Base-by-base conservation (phyloP, 1,140 invertebrate genomes). In the Ylistrum balloti region DNA sequence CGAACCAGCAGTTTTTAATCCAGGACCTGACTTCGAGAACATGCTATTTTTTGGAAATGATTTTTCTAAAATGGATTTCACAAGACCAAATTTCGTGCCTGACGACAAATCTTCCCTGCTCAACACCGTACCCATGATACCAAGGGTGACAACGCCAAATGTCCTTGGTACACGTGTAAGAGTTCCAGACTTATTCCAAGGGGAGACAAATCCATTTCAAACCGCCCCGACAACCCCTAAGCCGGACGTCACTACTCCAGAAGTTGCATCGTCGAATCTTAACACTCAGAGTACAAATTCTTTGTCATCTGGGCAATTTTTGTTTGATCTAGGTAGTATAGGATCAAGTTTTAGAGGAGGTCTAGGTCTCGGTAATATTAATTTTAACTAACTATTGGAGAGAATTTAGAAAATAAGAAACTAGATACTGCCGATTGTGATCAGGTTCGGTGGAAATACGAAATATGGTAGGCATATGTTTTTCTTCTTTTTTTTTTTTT, bases 61-160 rank as follows among this genome's bases (percentile, higher is more conserved):
- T 74, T 74, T 74, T 74, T 74, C 56, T 28, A 74, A 74, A 74
- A 74, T 74, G 56, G 56, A 74, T 74, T 74, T 74, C 22, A 74
- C 56, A 5, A 74, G 56, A 74, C 0, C 2, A 28, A n/a, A 74
- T 74, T 0, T 28, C 28, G n/a, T 5, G 28, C n/a, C 22, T 74
- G n/a, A 74, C n/a, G 56, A n/a, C 22, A 74, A 74, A 28, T n/a
- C 22, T 17, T 74, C 56, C 0, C 56, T 74, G 20, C 28, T 74
- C 5, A 74, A 74, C 11, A 74, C 56, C 28, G 56, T 74, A 3
- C 56, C 56, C 1, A 74, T 28, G 56, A 74, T 74, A 74, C 56
- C 56, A 28, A 9, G 56, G 22, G 56, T 74, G 9, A 74, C 56
- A 9, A 74, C 56, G 1, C 56, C 56, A 74, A 74, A 11, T 74